Conservation (phyloP, 1,140 invertebrate species). For the Pseudoatta argentina region DNA sequence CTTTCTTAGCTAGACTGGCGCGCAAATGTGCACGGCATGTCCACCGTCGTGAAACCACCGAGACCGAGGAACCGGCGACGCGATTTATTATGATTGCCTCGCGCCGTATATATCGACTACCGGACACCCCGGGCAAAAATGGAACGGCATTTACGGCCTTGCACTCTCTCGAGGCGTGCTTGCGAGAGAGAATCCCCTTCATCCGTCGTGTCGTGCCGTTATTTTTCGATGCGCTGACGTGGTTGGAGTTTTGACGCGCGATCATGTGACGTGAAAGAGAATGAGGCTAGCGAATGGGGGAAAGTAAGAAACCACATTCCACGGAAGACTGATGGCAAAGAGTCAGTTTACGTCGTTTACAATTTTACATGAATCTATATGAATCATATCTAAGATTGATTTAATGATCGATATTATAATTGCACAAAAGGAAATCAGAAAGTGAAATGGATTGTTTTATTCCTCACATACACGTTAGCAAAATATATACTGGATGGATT, state of each 20-base stretch:
- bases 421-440: neutral
- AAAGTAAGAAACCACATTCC: conserved; percentile 35
- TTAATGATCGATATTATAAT: neutral
- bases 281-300: conserved; percentile 21
- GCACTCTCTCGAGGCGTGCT: conserved; percentile 39
- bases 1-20: neutral
- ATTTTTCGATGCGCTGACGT: conserved; percentile 61
- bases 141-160: conserved; percentile 60
- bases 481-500: too few relatives aligned
- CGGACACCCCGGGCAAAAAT: conserved; percentile 66
- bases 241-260: conserved; percentile 55
- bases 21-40: conserved; percentile 36
- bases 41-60: conserved; percentile 61
- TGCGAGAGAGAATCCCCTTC: conserved; percentile 15
- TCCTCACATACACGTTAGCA: too few relatives aligned
- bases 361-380: neutral
- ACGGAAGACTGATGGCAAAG: neutral
- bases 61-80: conserved; percentile 44
- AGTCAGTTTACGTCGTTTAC: neutral
- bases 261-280: conserved; percentile 16
- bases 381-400: too few relatives aligned
- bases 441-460: too few relatives aligned
- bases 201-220: conserved; percentile 41
- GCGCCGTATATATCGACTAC: conserved; percentile 52
- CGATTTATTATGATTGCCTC: conserved; percentile 65